Percentiles rank a stretch among this genome's conserved stretches.
These are phyloP conservation scores for Eristalis tenax DNA, from an alignment of 2,888 invertebrate genomes.

Conservation along the genomic window DNA sequence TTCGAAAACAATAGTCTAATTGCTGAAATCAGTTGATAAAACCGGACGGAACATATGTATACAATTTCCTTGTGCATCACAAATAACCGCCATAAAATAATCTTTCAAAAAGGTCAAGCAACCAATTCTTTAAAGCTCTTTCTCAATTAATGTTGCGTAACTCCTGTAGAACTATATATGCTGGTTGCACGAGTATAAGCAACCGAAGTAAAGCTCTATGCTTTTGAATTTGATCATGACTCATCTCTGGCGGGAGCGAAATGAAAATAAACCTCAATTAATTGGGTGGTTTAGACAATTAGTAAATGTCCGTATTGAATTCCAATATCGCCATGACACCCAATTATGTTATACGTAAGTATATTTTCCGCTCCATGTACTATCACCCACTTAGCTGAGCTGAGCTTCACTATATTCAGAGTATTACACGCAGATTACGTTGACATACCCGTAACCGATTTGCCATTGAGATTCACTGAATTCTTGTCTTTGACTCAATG, in stretches of 20 bases:
- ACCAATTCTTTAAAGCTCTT: not conserved
- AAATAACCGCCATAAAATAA: too few relatives aligned
- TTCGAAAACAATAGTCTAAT: not conserved
- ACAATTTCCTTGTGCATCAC: too few relatives aligned
- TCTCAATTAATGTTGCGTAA: not conserved
- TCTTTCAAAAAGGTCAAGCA: too few relatives aligned
- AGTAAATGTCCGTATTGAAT: not conserved
- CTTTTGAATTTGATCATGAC: not conserved
- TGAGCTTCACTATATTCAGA: too few relatives aligned
- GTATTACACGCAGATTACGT: too few relatives aligned
- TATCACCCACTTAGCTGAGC: too few relatives aligned
- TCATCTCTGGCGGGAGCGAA: not conserved
- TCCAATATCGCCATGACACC: not conserved
- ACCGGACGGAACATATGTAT: not conserved
- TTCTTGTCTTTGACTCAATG: too few relatives aligned
- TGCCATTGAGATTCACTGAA: too few relatives aligned
- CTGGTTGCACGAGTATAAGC: not conserved
- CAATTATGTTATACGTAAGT: not conserved
- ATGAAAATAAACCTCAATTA: not conserved
- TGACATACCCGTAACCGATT: too few relatives aligned
- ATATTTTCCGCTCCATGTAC: not conserved
- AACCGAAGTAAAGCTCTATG: not conserved
- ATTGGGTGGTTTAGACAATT: not conserved
- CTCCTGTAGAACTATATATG: not conserved
- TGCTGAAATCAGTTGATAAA: not conserved